Evolutionary conservation across 1,140 invertebrate species (phyloP).

Genomic region (Euglossa dilemma): DNA sequence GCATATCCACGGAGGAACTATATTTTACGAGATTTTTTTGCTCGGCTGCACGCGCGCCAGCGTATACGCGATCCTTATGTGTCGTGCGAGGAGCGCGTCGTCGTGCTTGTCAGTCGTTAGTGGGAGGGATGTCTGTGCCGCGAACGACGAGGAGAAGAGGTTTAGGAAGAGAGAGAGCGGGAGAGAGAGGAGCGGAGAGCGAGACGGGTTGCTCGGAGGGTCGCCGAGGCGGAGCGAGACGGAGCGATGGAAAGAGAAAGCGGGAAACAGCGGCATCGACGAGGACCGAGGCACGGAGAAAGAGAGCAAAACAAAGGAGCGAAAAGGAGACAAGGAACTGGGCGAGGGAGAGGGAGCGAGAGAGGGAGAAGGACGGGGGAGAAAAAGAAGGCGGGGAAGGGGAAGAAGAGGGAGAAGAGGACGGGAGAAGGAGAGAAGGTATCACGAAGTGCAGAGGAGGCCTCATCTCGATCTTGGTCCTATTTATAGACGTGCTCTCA

Average conservation of each 20-base stretch:
- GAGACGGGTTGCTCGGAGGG: not conserved
- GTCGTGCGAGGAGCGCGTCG: slow-evolving; percentile 51
- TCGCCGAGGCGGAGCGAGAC: slow-evolving; percentile 18
- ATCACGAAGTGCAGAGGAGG: slow-evolving; percentile 76
- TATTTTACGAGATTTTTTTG: slow-evolving; percentile 59
- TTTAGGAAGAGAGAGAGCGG: slow-evolving; percentile 8
- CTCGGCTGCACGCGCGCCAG: slow-evolving; percentile 55
- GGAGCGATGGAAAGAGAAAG: slow-evolving; percentile 13
- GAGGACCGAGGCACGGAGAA: slow-evolving; percentile 25
- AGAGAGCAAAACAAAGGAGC: slow-evolving; percentile 33
- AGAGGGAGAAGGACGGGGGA: slow-evolving; percentile 8
- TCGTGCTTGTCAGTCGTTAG: slow-evolving; percentile 39
- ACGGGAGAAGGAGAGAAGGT: slow-evolving; percentile 65
- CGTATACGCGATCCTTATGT: slow-evolving; percentile 65
- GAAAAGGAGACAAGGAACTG: slow-evolving; percentile 6
- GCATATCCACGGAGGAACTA: slow-evolving; percentile 44
- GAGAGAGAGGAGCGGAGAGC: not conserved
- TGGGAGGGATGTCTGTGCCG: slow-evolving; percentile 31
- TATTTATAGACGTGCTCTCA: slow-evolving; percentile 82
- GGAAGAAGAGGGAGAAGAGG: slow-evolving; percentile 28
- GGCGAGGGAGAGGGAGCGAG: not conserved
- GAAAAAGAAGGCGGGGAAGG: slow-evolving; percentile 19
- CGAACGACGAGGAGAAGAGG: slow-evolving; percentile 27
- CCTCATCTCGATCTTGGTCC: slow-evolving; percentile 79
- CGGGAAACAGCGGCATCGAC: not conserved